Base-by-base conservation (phyloP, 2,113 vertebrate genomes). In the Prolemur simus region DNA sequence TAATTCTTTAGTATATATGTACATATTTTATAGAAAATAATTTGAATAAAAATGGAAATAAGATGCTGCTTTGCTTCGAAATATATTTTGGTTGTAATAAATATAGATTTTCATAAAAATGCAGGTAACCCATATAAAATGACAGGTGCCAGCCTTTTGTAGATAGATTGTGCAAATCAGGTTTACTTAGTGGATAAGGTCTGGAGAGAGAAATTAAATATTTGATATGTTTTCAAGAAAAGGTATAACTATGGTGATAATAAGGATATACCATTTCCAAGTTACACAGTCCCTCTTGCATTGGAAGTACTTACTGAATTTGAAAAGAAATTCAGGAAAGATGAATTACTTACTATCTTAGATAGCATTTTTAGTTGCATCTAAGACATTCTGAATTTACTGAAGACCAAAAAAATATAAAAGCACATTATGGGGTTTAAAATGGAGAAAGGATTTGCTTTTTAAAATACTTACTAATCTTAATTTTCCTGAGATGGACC, bases 1-100 rank as follows among this genome's bases (percentile, higher is more conserved):
- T 88, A 96, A 97, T 97, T 97, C 45, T 95, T 96, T 96, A 92
- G 60, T 21, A 76, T 94, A 52, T 14, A 68, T 27, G 20, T 64
- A 76, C 34, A 17, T 54, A 88, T 39, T 69, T 87, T n/a, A 18
- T 92, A 85, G 58, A 92, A 94, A 92, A 76, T 39, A 89, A 83
- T 84, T 92, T 78, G 60, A 95, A 86, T 78, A 7, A 96, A 92
- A 91, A 56, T 78, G 64, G 71, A 69, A 78, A 73, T 74, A 84
- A 87, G 87, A 85, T 71, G 47, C 8, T 92, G 6, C 54, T 93
- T 91, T 66, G n/a, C 15, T 83, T 89, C 23, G 87, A 95, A 92
- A 71, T 93, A 15, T 73, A 0, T 87, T 76, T 90, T 82, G 25
- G 1, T 81, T 95, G 52, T 83, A 86, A 18, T 25, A 95, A 89